Conservation (phyloP, 30 jellyfish, hydroid and myxozoan species). For the Aurelia sp. region DNA sequence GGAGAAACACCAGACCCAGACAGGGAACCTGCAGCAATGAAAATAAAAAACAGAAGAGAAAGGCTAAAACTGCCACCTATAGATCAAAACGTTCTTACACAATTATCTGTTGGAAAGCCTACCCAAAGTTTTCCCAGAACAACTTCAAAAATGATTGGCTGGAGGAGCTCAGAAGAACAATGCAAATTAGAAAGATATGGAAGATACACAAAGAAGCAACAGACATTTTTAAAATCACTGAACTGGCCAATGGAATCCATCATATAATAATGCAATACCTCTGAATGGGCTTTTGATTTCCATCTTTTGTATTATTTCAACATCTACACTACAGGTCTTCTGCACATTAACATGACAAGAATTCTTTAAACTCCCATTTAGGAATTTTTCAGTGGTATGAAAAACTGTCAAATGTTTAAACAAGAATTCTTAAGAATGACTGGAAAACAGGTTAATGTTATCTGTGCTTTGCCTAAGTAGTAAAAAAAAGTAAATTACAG, state of each 20-base stretch:
- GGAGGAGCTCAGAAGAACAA: constrained; percentile 89
- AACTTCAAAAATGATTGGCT: constrained; percentile 83
- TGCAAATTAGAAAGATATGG: constrained; percentile 90
- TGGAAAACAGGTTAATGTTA: no score
- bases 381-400: no score
- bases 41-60: constrained; percentile 72
- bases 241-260: constrained; percentile 91
- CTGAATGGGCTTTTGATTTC: background rate
- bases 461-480: no score
- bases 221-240: constrained; percentile 71
- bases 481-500: no score
- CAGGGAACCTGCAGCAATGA: constrained; percentile 78
- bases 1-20: constrained; percentile 39
- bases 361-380: no score
- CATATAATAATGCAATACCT: background rate
- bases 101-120: constrained; percentile 74
- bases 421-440: no score
- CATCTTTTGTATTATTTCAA: background rate
- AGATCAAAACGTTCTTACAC: constrained; percentile 56
- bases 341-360: no score
- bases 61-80: constrained; percentile 89
- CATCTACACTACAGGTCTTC: no score
- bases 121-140: constrained; percentile 81
- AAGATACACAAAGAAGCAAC: constrained; percentile 77
- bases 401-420: no score